A percentile compares a stretch with the other conserved stretches of the same genome.
phyloP scores from a whole-genome alignment of 92 coral and sea anemone genomes.

The Palythoa grandis region DNA sequence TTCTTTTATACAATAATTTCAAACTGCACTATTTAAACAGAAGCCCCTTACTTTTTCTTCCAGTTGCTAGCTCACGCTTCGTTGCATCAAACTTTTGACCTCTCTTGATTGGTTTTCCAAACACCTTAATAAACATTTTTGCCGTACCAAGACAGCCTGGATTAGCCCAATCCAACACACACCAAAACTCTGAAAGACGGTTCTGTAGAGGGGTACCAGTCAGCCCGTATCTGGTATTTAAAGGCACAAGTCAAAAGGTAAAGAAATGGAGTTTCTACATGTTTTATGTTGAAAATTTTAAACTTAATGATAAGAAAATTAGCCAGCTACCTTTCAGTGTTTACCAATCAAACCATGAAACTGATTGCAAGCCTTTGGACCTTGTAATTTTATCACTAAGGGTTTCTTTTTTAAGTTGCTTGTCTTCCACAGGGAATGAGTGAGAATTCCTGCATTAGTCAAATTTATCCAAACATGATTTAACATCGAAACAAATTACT shows the following conservation, averaged over 20 bases:
- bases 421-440: no score
- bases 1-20: neutral
- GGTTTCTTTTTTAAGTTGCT: no score
- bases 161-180: conserved; percentile 96
- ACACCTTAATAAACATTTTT: conserved; percentile 62
- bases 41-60: conserved; percentile 76
- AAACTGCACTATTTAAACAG: neutral
- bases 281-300: no score
- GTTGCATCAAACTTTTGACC: conserved; percentile 92
- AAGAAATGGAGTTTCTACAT: no score
- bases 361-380: no score
- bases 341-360: no score
- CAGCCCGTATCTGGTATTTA: conserved; percentile 71
- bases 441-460: no score
- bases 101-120: conserved; percentile 76
- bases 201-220: conserved; percentile 98
- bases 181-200: conserved; percentile 88
- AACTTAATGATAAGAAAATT: no score
- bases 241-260: neutral
- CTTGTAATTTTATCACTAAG: no score
- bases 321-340: no score
- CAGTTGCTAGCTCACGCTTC: conserved; percentile 89
- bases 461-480: no score
- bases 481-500: no score
- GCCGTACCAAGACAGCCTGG: conserved; percentile 87